Evolutionary conservation across 2,797 vertebrate genomes (phyloP).

Genomic region (Labeo calbasu): DNA sequence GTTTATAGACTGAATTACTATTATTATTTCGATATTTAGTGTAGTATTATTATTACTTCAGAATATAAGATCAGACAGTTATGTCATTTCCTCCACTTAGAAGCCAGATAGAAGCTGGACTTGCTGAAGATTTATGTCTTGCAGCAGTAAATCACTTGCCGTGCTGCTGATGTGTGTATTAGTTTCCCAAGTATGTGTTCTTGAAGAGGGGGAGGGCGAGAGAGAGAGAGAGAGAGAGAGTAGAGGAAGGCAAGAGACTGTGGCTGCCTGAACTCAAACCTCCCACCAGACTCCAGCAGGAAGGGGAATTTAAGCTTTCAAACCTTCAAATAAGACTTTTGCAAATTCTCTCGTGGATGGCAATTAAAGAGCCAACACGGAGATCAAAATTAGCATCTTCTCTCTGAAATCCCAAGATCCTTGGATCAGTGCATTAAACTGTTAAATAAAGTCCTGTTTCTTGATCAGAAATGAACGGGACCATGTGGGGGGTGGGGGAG

Average conservation of each 20-base stretch:
- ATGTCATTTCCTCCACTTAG: conserved; percentile 73
- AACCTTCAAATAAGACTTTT: conserved; percentile 66
- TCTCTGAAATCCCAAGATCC: background rate
- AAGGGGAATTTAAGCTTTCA: conserved; percentile 68
- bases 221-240: background rate
- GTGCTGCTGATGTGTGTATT: conserved; percentile 61
- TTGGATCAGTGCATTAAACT: background rate
- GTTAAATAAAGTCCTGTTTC: background rate
- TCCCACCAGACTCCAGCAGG: conserved; percentile 41
- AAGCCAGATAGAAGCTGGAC: conserved; percentile 73
- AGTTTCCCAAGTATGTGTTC: conserved; percentile 45
- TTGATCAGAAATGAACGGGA: background rate
- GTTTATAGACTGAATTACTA: background rate
- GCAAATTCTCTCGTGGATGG: conserved; percentile 10
- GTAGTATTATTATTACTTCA: background rate
- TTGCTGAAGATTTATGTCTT: conserved; percentile 75
- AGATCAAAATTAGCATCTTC: background rate
- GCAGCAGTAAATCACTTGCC: conserved; percentile 78
- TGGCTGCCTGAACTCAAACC: conserved; percentile 71
- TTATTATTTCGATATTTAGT: background rate
- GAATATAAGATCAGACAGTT: conserved; percentile 71
- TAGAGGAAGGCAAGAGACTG: conserved; percentile 59
- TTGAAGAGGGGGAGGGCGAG: conserved; percentile 19
- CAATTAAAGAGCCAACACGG: background rate
- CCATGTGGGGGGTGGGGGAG: background rate